These are phyloP conservation scores for Anadara kagoshimensis DNA, from an alignment of 1,140 invertebrate genomes.

Conservation along the genomic window DNA sequence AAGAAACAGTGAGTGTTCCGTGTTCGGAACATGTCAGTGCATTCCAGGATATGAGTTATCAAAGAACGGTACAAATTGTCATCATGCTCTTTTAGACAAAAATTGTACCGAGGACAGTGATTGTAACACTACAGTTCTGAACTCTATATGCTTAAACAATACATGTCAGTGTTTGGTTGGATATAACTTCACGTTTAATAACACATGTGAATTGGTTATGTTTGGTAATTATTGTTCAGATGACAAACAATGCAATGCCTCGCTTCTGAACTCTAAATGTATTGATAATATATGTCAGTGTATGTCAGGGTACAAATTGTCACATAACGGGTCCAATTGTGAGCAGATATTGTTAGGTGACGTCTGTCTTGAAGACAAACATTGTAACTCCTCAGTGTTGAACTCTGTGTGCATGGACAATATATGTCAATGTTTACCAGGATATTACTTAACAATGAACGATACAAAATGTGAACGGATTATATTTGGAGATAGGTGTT, in stretches of 20 bases:
- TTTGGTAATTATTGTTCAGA: conserved; percentile 3
- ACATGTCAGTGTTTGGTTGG: too few relatives aligned
- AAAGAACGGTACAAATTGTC: too few relatives aligned
- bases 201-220: conserved; percentile 2
- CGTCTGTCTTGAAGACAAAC: background rate
- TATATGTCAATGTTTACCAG: conserved; percentile 9
- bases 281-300: conserved; percentile 7
- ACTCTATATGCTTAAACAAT: too few relatives aligned
- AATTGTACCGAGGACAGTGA: too few relatives aligned
- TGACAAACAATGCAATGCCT: background rate
- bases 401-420: background rate
- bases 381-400: background rate
- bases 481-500: background rate
- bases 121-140: too few relatives aligned
- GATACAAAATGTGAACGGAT: background rate
- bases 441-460: background rate
- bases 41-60: too few relatives aligned
- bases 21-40: too few relatives aligned
- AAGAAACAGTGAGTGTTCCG: too few relatives aligned
- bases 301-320: background rate
- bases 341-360: background rate
- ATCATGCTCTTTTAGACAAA: too few relatives aligned
- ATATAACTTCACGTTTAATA: background rate
- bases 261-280: background rate
- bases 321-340: background rate